A percentile compares a stretch with the other conserved stretches of the same genome.
Conservation (phyloP, 2,113 vertebrate genomes). For the Menidia beryllina region DNA sequence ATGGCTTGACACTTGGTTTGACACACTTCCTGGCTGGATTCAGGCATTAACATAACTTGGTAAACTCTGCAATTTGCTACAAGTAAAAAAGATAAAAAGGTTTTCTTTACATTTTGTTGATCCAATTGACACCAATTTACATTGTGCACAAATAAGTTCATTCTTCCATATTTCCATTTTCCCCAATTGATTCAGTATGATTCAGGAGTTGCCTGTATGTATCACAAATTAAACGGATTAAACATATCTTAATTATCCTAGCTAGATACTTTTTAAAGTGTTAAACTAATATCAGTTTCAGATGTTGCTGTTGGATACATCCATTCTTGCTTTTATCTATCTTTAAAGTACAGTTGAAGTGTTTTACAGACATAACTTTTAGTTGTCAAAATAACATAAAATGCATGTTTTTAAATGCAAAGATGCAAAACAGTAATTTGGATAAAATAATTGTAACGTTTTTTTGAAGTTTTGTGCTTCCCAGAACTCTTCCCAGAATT, state of each 20-base stretch:
- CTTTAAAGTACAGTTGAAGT: too few relatives aligned
- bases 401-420: background rate
- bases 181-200: background rate
- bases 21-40: too few relatives aligned
- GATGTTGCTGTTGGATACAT: too few relatives aligned
- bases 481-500: background rate
- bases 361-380: too few relatives aligned
- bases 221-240: background rate
- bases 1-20: background rate
- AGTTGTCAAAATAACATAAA: background rate
- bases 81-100: too few relatives aligned
- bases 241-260: background rate
- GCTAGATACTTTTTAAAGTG: background rate
- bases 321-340: too few relatives aligned
- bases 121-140: too few relatives aligned
- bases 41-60: too few relatives aligned
- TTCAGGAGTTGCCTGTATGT: background rate
- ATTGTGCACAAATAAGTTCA: background rate
- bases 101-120: too few relatives aligned
- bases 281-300: background rate
- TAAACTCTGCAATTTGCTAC: too few relatives aligned
- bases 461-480: background rate
- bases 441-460: background rate
- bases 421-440: background rate
- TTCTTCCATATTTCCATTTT: background rate